These are phyloP conservation scores for Tetramorium simillimum DNA, from an alignment of 1,140 invertebrate genomes.

Conservation along the genomic window DNA sequence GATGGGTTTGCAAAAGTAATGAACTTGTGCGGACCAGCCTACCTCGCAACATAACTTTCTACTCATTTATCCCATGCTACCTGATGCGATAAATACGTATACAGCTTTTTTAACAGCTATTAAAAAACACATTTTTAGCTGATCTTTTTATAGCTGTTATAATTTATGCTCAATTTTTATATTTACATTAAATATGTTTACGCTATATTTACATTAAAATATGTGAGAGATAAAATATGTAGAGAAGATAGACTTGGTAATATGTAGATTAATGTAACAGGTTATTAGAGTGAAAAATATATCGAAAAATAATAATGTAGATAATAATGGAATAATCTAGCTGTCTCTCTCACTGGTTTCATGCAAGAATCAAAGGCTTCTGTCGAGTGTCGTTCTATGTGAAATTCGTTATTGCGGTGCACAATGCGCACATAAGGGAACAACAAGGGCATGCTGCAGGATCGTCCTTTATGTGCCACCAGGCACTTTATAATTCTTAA, in stretches of 20 bases:
- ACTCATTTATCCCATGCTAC: not conserved
- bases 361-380: constrained; percentile 24
- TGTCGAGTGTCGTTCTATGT: not conserved
- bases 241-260: not conserved
- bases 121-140: not conserved
- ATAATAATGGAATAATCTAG: not conserved
- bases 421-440: constrained; percentile 17
- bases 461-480: constrained; percentile 35
- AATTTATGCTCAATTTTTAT: not conserved
- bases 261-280: not conserved
- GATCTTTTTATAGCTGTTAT: not conserved
- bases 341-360: not conserved
- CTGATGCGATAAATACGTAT: not conserved
- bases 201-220: not conserved
- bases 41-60: not conserved
- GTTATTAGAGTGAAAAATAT: not conserved
- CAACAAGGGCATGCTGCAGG: not conserved
- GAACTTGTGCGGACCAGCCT: not conserved
- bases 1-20: constrained; percentile 10
- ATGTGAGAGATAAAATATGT: not conserved
- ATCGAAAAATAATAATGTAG: too few species aligned
- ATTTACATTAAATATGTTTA: not conserved
- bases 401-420: constrained; percentile 23
- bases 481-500: constrained; percentile 51
- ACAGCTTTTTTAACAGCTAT: not conserved